Percentiles rank a stretch among this genome's conserved stretches.
These are phyloP conservation scores for Cephus cinctus DNA, from an alignment of 1,140 invertebrate species.

Conservation along the genomic window DNA sequence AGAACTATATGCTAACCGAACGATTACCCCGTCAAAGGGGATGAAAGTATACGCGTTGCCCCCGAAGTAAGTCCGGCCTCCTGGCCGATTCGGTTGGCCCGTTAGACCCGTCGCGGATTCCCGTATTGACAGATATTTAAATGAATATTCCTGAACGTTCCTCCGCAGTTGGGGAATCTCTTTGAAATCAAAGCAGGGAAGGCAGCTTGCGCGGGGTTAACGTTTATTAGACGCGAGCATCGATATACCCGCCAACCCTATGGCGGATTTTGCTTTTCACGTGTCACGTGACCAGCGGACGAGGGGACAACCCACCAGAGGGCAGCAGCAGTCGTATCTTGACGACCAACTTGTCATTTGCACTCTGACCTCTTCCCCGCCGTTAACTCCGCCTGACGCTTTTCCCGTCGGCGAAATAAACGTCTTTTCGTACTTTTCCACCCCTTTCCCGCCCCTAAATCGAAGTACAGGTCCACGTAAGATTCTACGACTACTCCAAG, in stretches of 20 bases:
- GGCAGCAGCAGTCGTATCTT: slow-evolving; percentile 17
- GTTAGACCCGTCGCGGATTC: slow-evolving; percentile 28
- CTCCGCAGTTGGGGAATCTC: slow-evolving; percentile 39
- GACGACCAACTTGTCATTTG: slow-evolving; percentile 23
- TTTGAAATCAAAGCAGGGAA: slow-evolving; percentile 50
- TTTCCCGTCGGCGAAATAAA: neutral
- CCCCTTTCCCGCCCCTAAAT: no score
- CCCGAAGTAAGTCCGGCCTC: slow-evolving; percentile 39
- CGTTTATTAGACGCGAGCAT: slow-evolving; percentile 40
- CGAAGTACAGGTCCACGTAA: no score
- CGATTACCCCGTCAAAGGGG: no score
- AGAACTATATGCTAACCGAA: no score
- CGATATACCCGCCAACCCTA: slow-evolving; percentile 25
- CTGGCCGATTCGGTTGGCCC: slow-evolving; percentile 15
- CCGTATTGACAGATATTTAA: slow-evolving; percentile 55
- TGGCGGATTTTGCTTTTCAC: slow-evolving; percentile 35
- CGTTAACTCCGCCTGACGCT: no score
- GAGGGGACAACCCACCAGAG: slow-evolving; percentile 11
- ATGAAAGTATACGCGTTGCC: no score
- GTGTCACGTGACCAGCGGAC: slow-evolving; percentile 35
- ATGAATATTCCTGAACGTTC: slow-evolving; percentile 44
- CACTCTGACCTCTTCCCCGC: no score
- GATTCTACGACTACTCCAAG: no score
- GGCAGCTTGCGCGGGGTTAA: slow-evolving; percentile 27
- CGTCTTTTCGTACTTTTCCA: no score